These are phyloP conservation scores for Brachyalestes nurse DNA, from an alignment of 2,797 vertebrate genomes.

Conservation along the genomic window DNA sequence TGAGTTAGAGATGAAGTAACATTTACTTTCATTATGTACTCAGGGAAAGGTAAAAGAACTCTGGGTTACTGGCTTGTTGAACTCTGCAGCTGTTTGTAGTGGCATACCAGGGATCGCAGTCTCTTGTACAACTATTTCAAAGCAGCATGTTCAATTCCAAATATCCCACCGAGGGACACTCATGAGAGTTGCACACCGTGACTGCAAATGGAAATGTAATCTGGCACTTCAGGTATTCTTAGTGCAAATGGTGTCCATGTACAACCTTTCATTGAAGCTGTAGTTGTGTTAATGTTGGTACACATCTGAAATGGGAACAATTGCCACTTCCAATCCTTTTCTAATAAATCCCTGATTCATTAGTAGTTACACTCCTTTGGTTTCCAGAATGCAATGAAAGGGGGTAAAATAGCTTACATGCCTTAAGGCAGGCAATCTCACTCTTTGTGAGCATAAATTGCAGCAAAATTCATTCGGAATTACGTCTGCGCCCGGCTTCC, in stretches of 20 bases:
- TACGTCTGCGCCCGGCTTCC: neutral
- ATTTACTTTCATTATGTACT: slow-evolving; percentile 51
- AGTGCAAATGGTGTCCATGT: neutral
- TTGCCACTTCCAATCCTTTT: neutral
- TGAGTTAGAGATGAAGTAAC: slow-evolving; percentile 55
- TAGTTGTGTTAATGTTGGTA: neutral
- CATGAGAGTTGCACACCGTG: neutral
- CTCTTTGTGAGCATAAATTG: slow-evolving; percentile 1
- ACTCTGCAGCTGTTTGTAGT: slow-evolving; percentile 22
- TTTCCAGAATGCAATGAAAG: neutral
- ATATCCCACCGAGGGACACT: neutral
- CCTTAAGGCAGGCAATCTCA: slow-evolving; percentile 11
- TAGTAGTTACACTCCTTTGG: neutral
- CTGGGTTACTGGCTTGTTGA: slow-evolving; percentile 16
- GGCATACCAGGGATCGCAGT: slow-evolving; percentile 13
- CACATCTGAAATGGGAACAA: neutral
- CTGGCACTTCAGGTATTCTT: neutral
- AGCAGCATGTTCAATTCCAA: slow-evolving; percentile 23
- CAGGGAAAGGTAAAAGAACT: slow-evolving; percentile 47
- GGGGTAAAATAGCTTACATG: neutral
- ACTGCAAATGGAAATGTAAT: neutral
- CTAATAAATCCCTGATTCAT: neutral
- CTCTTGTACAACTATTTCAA: slow-evolving; percentile 41
- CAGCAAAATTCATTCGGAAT: slow-evolving; percentile 7
- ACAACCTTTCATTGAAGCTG: neutral